Evolutionary conservation across 2,797 vertebrate species (phyloP), one percentile per base, ranked within the genome.

Genomic region (Xenentodon cancila): DNA sequence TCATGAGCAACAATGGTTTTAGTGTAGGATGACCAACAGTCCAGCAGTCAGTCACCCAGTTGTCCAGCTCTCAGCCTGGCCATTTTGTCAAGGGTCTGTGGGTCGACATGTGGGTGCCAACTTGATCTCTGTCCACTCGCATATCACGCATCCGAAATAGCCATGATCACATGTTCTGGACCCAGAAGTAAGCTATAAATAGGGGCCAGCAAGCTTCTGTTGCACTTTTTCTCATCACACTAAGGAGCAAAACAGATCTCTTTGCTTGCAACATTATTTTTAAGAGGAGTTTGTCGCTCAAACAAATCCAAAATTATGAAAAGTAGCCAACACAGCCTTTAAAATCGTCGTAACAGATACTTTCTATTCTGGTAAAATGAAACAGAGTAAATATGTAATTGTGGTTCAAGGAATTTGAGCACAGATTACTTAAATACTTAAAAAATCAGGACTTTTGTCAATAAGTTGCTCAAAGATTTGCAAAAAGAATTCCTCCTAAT

Each of bases 131-230:
- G 81, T 87, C 81, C 88, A 80, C 77, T 77, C 80, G 89, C 80
- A 82, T 91, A 91, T 90, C 91, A 84, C 77, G 79, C 59, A 53
- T 82, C 89, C 86, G 84, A 93, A 94, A 94, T 93, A 94, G 86
- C 85, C 61, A 56, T 76, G 86, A 91, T 92, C 92, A 92, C 91
- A 93, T 93, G 92, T 84, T 78, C 68, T 70, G 65, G 78, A 78
- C 67, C 72, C 71, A 85, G 77, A 89, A 91, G 85, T 81, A 73
- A 55, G 72, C 82, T 93, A 93, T 84, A 88, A 89, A 92, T 94
- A 93, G 91, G 62, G 57, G 55, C 60, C 75, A 84, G 81, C 74
- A 45, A 72, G 55, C 77, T 59, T 73, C 74, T 62, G 61, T 27
- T 52, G 71, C 65, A 20, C 73, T 84, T 73, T 71, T 76, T 76